These are phyloP conservation scores for Marmota monax DNA, from an alignment of 2,113 vertebrate species.

Conservation along the genomic window DNA sequence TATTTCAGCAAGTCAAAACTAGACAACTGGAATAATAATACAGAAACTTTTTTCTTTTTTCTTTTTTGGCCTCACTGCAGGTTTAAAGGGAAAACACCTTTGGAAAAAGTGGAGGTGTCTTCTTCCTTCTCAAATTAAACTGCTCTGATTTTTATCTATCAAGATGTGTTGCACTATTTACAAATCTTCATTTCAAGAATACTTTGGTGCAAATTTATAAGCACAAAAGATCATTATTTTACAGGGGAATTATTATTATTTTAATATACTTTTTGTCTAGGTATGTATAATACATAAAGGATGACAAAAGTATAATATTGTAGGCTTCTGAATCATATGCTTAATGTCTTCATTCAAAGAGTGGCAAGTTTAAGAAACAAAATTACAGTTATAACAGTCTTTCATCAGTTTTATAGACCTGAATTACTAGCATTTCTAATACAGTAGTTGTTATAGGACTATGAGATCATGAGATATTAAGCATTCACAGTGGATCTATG, in stretches of 20 bases:
- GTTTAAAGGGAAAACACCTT: background rate
- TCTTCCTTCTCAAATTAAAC: background rate
- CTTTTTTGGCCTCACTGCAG: background rate
- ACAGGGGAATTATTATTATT: background rate
- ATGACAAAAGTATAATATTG: constrained; percentile 3
- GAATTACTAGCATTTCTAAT: constrained; percentile 59
- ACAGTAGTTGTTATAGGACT: constrained; percentile 35
- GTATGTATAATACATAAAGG: background rate
- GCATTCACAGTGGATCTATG: background rate
- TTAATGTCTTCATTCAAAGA: constrained; percentile 70
- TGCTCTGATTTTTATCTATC: background rate
- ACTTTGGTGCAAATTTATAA: background rate
- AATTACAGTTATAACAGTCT: constrained; percentile 65
- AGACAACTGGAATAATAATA: background rate
- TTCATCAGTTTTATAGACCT: constrained; percentile 45
- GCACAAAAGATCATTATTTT: background rate
- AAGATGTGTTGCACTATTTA: background rate
- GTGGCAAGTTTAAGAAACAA: constrained; percentile 55
- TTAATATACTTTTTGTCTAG: background rate
- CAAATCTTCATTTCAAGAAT: constrained; percentile 29
- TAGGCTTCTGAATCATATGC: constrained; percentile 50
- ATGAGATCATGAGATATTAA: constrained; percentile 59
- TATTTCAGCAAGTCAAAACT: constrained; percentile 50
- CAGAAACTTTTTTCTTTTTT: background rate
- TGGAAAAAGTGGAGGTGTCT: background rate